A percentile compares a stretch with the other conserved stretches of the same genome.
Evolutionary conservation across 2,888 invertebrate species (phyloP).

Genomic region (Drosophila anceps): DNA sequence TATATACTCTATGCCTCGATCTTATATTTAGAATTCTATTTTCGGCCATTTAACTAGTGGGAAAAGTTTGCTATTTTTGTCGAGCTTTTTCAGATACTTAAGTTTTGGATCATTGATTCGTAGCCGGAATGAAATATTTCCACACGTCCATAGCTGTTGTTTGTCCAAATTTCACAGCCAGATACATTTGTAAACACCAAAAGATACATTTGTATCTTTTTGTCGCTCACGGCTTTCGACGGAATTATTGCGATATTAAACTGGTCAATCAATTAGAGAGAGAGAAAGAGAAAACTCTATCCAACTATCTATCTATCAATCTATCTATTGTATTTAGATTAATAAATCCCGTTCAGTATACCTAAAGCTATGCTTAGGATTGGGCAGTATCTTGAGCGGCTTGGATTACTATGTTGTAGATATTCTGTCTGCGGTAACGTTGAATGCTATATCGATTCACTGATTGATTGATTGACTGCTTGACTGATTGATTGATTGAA

Average conservation of each 20-base stretch:
- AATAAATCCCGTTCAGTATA: too few species aligned
- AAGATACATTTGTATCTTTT: neutral
- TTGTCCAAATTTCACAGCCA: neutral
- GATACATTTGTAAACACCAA: neutral
- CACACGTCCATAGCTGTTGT: neutral
- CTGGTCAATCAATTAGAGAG: neutral
- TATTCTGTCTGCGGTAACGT: neutral
- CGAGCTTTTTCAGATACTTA: neutral
- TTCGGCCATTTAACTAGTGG: conserved; percentile 9
- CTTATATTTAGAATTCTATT: conserved; percentile 10
- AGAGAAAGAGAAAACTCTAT: neutral
- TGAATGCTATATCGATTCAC: neutral
- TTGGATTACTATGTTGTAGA: neutral
- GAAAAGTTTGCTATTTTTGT: neutral
- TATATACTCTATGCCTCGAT: neutral
- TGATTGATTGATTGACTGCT: neutral
- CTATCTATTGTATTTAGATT: neutral
- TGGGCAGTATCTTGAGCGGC: neutral
- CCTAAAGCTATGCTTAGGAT: neutral
- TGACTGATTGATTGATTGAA: neutral
- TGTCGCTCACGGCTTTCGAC: neutral
- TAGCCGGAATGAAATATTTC: neutral
- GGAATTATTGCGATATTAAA: neutral
- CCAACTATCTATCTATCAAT: neutral
- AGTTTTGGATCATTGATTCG: neutral